Evolutionary conservation across 2,888 invertebrate genomes (phyloP), one percentile per base, ranked within the genome.

Genomic region (Papilio demoleus): DNA sequence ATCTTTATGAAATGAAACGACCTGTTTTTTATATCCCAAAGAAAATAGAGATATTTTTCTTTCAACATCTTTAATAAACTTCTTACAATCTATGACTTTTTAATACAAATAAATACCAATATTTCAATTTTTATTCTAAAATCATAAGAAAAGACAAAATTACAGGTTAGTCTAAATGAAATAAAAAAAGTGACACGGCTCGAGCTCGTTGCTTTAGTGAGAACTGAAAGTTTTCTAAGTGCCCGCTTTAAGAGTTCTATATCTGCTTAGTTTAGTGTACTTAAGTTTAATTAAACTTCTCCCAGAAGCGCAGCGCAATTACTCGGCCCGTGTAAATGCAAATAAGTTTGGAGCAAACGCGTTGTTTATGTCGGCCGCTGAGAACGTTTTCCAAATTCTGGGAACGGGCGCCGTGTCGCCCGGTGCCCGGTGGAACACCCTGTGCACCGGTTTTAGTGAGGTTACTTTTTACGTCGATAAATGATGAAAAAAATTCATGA

Each of bases 251-350:
- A 84, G 81, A 81, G 81, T 81, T 81, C 82, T 77, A 83, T 85
- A 85, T 83, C 82, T 86, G 82, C 84, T 86, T 84, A 84, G 85
- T 85, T 86, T 84, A 87, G 85, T 85, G 86, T 85, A 88, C 83
- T 90, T 86, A 84, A 81, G 86, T 90, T 91, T 91, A 92, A 91
- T 92, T 90, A 91, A 91, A 91, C 82, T 86, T 88, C 85, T 88
- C 90, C 91, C 90, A 80, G 87, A 88, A 89, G 90, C 88, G 84
- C 88, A 86, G 80, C 86, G 89, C 90, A 91, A 89, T 91, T 91
- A 91, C 89, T 88, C 83, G 88, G 88, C 83, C 87, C 89, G 87
- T 90, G 91, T 90, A 90, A 89, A 90, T 92, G 92, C 90, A 91
- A 91, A 90, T 90, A 90, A 88, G 89, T 90, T 90, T 82, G 81